phyloP scores from a whole-genome alignment of 2,888 invertebrate genomes.

The Limnephilus rhombicus region DNA sequence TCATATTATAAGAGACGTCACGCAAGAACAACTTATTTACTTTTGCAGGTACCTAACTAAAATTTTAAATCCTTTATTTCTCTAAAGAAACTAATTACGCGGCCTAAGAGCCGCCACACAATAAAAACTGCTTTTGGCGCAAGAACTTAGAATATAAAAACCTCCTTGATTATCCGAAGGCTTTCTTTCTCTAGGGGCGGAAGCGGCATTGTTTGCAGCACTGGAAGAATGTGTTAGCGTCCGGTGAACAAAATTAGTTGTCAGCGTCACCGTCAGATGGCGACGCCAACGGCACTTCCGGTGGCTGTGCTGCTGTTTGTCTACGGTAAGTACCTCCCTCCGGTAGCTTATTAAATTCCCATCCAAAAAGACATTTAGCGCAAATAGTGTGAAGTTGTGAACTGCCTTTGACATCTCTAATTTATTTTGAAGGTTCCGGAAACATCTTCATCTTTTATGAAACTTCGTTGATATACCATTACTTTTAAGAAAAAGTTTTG shows the following conservation, averaged over 20 bases:
- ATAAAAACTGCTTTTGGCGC: background rate
- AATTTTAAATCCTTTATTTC: background rate
- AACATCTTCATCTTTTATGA: background rate
- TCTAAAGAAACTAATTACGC: background rate
- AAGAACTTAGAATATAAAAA: conserved; percentile 25
- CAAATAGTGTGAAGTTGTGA: background rate
- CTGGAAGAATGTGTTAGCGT: conserved; percentile 60
- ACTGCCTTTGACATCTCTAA: background rate
- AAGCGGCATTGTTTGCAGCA: conserved; percentile 54
- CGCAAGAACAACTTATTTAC: too few relatives aligned
- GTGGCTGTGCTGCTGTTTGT: conserved; percentile 62
- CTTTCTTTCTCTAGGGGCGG: conserved; percentile 53
- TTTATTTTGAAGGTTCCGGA: background rate
- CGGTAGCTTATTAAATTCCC: conserved; percentile 63
- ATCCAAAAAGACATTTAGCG: conserved; percentile 27
- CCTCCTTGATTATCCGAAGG: conserved; percentile 48
- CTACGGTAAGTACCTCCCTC: conserved; percentile 64
- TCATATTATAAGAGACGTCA: too few relatives aligned
- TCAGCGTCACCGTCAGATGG: conserved; percentile 64
- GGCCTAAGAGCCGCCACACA: background rate
- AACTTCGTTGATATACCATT: background rate
- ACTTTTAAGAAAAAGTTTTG: background rate
- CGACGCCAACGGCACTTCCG: conserved; percentile 63
- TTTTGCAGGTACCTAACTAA: background rate
- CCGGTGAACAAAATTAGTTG: conserved; percentile 62